phyloP scores from a whole-genome alignment of 2,797 vertebrate genomes.

The Tachyglossus aculeatus region DNA sequence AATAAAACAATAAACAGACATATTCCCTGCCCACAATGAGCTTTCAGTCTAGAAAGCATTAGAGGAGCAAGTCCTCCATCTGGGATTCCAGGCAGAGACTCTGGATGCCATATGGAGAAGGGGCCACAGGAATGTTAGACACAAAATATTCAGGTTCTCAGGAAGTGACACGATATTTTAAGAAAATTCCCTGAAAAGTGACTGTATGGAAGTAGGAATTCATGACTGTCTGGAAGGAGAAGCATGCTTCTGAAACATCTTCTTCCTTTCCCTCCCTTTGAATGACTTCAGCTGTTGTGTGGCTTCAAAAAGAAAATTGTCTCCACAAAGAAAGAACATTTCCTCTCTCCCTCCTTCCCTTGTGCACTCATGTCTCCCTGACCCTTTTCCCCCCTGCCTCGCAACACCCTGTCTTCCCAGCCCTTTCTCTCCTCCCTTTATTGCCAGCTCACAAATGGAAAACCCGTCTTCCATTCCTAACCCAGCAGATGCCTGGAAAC shows the following conservation, averaged over 20 bases:
- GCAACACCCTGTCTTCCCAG: too few species aligned
- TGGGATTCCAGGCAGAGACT: neutral
- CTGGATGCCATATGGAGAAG: neutral
- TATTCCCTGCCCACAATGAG: too few species aligned
- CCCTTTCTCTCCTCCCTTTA: neutral
- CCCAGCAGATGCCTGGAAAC: neutral
- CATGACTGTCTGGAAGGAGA: neutral
- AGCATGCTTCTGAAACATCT: neutral
- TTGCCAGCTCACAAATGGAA: neutral
- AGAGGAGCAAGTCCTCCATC: too few species aligned
- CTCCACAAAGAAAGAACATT: neutral
- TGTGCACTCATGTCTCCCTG: neutral
- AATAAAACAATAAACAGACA: too few species aligned
- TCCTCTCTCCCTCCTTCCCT: fast-evolving
- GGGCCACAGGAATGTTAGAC: neutral
- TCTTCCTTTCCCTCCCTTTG: neutral
- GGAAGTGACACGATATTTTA: neutral
- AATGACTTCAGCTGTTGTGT: neutral
- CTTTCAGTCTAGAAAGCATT: too few species aligned
- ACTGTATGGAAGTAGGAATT: neutral
- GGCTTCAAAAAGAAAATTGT: neutral
- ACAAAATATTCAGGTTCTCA: neutral
- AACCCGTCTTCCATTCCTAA: neutral
- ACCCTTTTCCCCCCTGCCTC: neutral
- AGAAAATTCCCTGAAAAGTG: neutral